These are phyloP conservation scores for Paedocypris micromegethes DNA, from an alignment of 2,797 vertebrate species.

Conservation along the genomic window DNA sequence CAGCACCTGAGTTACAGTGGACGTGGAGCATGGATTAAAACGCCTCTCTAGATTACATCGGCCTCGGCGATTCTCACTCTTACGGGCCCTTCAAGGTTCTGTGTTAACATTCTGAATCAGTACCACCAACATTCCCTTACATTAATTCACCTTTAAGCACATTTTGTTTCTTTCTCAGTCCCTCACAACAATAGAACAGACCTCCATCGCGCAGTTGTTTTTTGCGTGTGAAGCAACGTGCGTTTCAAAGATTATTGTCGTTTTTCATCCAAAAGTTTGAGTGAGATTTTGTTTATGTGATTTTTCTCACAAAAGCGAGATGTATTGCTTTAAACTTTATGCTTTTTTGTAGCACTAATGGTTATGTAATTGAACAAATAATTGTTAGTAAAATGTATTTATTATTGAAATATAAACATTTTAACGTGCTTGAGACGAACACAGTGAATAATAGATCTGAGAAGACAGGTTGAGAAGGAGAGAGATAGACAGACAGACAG, in stretches of 20 bases:
- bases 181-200: slow-evolving; percentile 70
- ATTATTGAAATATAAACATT: too few relatives aligned
- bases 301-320: too few relatives aligned
- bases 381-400: too few relatives aligned
- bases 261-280: slow-evolving; percentile 55
- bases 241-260: slow-evolving; percentile 50
- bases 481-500: too few relatives aligned
- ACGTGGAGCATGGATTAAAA: slow-evolving; percentile 16
- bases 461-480: too few relatives aligned
- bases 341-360: too few relatives aligned
- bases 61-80: slow-evolving; percentile 30
- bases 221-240: slow-evolving; percentile 50
- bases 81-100: slow-evolving; percentile 51
- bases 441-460: too few relatives aligned
- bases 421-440: too few relatives aligned
- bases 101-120: slow-evolving; percentile 63
- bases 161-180: slow-evolving; percentile 64
- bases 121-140: slow-evolving; percentile 59
- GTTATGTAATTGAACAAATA: too few relatives aligned
- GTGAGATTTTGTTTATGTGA: neutral
- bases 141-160: slow-evolving; percentile 65
- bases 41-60: slow-evolving; percentile 5
- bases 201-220: slow-evolving; percentile 63
- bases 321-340: too few relatives aligned
- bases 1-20: slow-evolving; percentile 36